Percentiles rank a stretch among this genome's conserved stretches.
These are phyloP conservation scores for Diorhabda elongata DNA, from an alignment of 1,140 invertebrate species.

Conservation along the genomic window DNA sequence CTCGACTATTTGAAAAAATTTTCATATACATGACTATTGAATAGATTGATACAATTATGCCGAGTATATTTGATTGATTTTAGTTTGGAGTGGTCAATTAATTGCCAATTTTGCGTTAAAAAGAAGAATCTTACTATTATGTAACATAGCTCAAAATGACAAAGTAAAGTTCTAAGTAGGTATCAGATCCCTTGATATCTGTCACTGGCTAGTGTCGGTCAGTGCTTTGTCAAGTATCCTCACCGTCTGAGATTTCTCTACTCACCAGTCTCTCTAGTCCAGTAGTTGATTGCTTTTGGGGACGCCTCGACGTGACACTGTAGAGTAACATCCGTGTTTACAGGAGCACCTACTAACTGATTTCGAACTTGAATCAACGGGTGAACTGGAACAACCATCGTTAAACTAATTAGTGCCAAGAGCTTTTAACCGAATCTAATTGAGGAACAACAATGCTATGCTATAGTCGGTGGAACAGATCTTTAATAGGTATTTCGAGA, in stretches of 20 bases:
- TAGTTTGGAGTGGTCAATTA: neutral
- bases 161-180: neutral
- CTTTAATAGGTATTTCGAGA: no score
- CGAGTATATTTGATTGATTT: no score
- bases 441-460: constrained; percentile 2
- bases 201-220: constrained; percentile 14
- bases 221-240: constrained; percentile 11
- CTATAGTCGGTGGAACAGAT: neutral
- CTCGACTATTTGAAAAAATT: no score
- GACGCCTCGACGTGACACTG: constrained; percentile 83
- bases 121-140: neutral
- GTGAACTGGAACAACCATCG: constrained; percentile 62
- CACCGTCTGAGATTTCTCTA: constrained; percentile 9
- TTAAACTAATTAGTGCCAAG: constrained; percentile 22
- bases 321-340: constrained; percentile 74
- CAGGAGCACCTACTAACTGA: constrained; percentile 76
- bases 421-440: constrained; percentile 12
- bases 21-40: no score
- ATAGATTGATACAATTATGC: no score
- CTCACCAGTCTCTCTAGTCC: constrained; percentile 79
- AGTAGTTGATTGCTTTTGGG: constrained; percentile 83
- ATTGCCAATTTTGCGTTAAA: neutral
- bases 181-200: neutral
- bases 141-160: neutral
- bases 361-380: constrained; percentile 80